Base-by-base conservation (phyloP, 2,888 invertebrate species). In the Exephanes ischioxanthus region DNA sequence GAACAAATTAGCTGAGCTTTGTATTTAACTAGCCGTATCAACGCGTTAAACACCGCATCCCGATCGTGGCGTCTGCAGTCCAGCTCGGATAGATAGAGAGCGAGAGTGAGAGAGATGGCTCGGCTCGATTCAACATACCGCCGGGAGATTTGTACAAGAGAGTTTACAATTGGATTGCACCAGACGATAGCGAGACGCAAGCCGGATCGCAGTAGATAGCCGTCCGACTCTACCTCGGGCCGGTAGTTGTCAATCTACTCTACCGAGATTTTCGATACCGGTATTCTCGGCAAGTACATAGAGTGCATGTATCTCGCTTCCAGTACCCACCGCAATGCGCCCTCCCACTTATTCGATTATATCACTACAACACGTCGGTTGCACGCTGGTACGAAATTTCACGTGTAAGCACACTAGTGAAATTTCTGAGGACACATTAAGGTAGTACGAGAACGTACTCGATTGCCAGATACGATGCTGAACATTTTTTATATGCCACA, bases 1-100 rank as follows among this genome's bases (percentile, higher is more conserved):
- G 87, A 91, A 91, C 91, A 90, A 91, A 91, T 91, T 91, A 91
- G 89, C 89, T 88, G 88, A 91, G 90, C 91, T 91, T 91, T 88
- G 89, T 90, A 90, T 90, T 89, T 89, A 90, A 90, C 90, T 88
- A 89, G 89, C 88, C 88, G 89, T 90, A 89, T 90, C 90, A 88
- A 88, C 81, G 87, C 86, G 88, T 89, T 90, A 89, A 90, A 89
- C 85, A 85, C 85, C 86, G 86, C 77, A 79, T 86, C 83, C 71
- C 73, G 41, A 71, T 75, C 81, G 86, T 84, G 48, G 73, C 67
- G 66, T 58, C 76, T 48, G 48, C 45, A 37, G 30, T 51, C 63
- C 51, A 81, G 61, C 51, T 33, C 55, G 55, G 55, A 33, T 71
- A 55, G 51, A 71, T 61, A 7, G 70, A 51, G 70, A 75, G 41